phyloP scores from a whole-genome alignment of 2,797 vertebrate species.

The Bovichtus diacanthus region DNA sequence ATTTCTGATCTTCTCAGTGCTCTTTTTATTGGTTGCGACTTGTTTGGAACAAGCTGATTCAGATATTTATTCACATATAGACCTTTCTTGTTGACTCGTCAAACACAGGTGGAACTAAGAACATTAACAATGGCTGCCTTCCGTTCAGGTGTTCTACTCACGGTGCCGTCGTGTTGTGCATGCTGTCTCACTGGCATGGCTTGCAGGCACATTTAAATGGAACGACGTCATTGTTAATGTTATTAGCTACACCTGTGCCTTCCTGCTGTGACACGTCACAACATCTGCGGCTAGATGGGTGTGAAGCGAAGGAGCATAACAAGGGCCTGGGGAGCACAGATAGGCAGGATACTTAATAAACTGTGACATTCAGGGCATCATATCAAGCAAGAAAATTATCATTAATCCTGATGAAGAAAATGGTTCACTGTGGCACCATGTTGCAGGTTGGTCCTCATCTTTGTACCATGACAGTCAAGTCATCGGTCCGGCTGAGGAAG shows the following conservation, averaged over 20 bases:
- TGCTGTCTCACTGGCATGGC: neutral
- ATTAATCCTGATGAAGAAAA: conserved; percentile 27
- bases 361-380: conserved; percentile 11
- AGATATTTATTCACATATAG: too few relatives aligned
- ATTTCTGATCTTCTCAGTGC: too few relatives aligned
- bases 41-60: too few relatives aligned
- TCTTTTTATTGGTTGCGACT: too few relatives aligned
- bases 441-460: conserved; percentile 27
- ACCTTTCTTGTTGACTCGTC: neutral
- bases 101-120: neutral
- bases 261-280: conserved; percentile 30
- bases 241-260: conserved; percentile 38
- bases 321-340: conserved; percentile 15
- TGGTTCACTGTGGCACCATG: conserved; percentile 12
- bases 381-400: conserved; percentile 18
- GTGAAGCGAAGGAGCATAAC: conserved; percentile 16
- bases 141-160: neutral
- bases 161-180: neutral
- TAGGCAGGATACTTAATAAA: conserved; percentile 13
- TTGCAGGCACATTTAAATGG: conserved; percentile 28
- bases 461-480: conserved; percentile 24
- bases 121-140: neutral
- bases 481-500: conserved; percentile 53
- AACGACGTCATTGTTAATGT: conserved; percentile 19
- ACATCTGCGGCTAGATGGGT: conserved; percentile 17